Evolutionary conservation across 1,140 invertebrate species (phyloP).

Genomic region (Cydia fagiglandana): DNA sequence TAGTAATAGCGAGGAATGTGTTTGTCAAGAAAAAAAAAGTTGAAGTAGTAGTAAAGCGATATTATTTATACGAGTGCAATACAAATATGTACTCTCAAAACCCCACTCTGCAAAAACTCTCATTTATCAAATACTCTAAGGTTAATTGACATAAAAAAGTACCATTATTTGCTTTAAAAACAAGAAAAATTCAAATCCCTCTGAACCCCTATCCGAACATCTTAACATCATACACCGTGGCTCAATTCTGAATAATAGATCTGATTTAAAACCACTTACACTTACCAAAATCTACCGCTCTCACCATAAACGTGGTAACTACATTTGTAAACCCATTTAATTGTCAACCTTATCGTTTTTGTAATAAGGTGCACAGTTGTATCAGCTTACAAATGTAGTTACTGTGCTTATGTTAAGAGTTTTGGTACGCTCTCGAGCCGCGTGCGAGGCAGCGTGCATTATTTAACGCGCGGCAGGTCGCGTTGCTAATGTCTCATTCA

Average conservation of each 20-base stretch:
- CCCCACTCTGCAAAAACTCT: too few species aligned
- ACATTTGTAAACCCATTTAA: neutral
- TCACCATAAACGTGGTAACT: neutral
- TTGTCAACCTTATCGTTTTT: neutral
- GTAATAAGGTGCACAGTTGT: neutral
- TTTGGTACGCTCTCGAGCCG: neutral
- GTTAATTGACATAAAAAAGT: neutral
- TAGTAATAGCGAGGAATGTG: too few species aligned
- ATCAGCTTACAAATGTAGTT: neutral
- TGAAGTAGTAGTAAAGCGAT: too few species aligned
- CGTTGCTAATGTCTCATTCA: conserved; percentile 39
- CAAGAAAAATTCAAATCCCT: neutral
- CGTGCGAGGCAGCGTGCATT: conserved; percentile 31
- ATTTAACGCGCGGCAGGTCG: conserved; percentile 37
- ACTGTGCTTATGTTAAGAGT: neutral
- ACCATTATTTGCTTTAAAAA: neutral
- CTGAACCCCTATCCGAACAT: neutral
- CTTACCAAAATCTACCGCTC: neutral
- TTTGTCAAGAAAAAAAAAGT: too few species aligned
- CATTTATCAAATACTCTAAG: too few species aligned
- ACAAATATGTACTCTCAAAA: too few species aligned
- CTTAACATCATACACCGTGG: neutral
- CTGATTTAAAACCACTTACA: conserved; percentile 17
- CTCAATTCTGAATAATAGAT: conserved; percentile 16
- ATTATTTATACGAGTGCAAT: too few species aligned